These are phyloP conservation scores for Aradophagus sp. DNA, from an alignment of 1,140 invertebrate species.

Conservation along the genomic window DNA sequence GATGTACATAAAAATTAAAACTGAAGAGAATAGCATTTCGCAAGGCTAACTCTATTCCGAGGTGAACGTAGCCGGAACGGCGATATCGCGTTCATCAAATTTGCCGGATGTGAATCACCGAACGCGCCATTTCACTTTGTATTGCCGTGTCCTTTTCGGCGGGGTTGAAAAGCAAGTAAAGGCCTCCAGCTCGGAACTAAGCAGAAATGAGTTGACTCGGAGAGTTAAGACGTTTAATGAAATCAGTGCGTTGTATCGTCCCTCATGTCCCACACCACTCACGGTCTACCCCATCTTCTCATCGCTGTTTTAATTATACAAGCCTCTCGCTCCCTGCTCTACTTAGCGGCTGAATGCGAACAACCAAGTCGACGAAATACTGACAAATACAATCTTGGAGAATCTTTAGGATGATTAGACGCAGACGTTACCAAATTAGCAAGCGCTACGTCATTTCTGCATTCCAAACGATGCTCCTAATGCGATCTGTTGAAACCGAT, in stretches of 20 bases:
- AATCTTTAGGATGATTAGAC: slow-evolving; percentile 71
- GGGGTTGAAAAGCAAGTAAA: slow-evolving; percentile 54
- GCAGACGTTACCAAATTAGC: slow-evolving; percentile 70
- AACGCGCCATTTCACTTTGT: slow-evolving; percentile 11
- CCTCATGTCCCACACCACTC: slow-evolving; percentile 42
- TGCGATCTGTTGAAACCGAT: slow-evolving; percentile 12
- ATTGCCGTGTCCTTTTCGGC: slow-evolving; percentile 21
- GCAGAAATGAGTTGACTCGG: slow-evolving; percentile 60
- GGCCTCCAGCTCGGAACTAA: slow-evolving; percentile 58
- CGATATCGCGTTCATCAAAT: slow-evolving; percentile 17
- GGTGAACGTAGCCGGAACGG: too few relatives aligned
- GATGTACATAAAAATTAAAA: too few relatives aligned
- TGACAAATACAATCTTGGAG: slow-evolving; percentile 60
- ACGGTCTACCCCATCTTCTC: slow-evolving; percentile 35
- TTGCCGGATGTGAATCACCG: slow-evolving; percentile 27
- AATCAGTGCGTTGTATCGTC: slow-evolving; percentile 67
- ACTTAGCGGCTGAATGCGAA: slow-evolving; percentile 45
- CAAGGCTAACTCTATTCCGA: too few relatives aligned
- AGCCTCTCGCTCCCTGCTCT: slow-evolving; percentile 56
- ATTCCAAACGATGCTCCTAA: slow-evolving; percentile 9
- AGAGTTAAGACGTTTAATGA: slow-evolving; percentile 72
- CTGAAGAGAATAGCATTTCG: too few relatives aligned
- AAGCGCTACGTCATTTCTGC: slow-evolving; percentile 26
- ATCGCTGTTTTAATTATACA: slow-evolving; percentile 70
- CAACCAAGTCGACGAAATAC: slow-evolving; percentile 53